These are phyloP conservation scores for Tinea trinotella DNA, from an alignment of 2,888 invertebrate species.

Conservation along the genomic window DNA sequence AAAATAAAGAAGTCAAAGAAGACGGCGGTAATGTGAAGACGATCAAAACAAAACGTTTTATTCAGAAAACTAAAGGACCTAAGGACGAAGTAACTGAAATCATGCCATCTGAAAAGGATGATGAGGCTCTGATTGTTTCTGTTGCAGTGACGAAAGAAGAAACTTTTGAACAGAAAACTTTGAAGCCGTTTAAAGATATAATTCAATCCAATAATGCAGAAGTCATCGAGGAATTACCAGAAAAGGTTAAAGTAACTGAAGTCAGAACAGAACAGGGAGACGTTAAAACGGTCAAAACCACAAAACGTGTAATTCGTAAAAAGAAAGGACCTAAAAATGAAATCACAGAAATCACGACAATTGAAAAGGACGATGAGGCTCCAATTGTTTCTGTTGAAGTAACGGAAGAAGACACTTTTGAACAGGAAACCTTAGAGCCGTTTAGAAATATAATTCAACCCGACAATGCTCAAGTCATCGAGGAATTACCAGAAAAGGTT, in stretches of 20 bases:
- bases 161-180: too few relatives aligned
- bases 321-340: conserved; percentile 37
- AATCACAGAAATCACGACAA: conserved; percentile 55
- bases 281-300: conserved; percentile 11
- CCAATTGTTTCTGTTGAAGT: conserved; percentile 34
- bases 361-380: conserved; percentile 45
- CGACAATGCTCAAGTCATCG: conserved; percentile 17
- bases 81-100: conserved; percentile 27
- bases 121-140: too few relatives aligned
- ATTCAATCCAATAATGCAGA: conserved; percentile 20
- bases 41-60: conserved; percentile 38
- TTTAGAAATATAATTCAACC: too few relatives aligned
- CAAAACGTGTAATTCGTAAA: conserved; percentile 33
- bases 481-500: conserved; percentile 19
- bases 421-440: conserved; percentile 33
- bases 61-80: conserved; percentile 46
- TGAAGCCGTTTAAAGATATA: not conserved
- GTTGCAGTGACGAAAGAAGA: too few relatives aligned
- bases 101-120: conserved; percentile 24
- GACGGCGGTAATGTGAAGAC: conserved; percentile 28
- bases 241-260: conserved; percentile 20
- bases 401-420: conserved; percentile 34
- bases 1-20: not conserved
- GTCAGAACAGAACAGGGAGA: conserved; percentile 5
- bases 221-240: conserved; percentile 37